A percentile compares a stretch with the other conserved stretches of the same genome.
These are phyloP conservation scores for Caenorhabditis auriculariae DNA, from an alignment of 2,888 invertebrate genomes.

Conservation along the genomic window DNA sequence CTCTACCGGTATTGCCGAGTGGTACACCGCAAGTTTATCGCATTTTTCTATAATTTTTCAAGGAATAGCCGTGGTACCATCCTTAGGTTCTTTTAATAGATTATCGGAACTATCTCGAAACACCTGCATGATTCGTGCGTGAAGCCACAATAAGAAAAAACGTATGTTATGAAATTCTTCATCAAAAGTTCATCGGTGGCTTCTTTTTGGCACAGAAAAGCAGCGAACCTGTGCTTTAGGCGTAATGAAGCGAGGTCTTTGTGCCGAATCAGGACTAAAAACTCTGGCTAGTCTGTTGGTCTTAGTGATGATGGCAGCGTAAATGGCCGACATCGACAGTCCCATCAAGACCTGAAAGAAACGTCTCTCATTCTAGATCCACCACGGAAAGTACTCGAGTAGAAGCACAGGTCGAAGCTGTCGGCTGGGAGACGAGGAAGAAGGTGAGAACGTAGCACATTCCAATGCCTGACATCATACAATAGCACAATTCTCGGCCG, in stretches of 20 bases:
- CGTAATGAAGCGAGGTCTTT: constrained; percentile 76
- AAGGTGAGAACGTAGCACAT: constrained; percentile 76
- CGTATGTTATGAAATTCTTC: too few species aligned
- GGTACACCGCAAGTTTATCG: too few species aligned
- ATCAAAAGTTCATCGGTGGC: too few species aligned
- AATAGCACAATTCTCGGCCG: constrained; percentile 78
- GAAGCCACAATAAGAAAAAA: too few species aligned
- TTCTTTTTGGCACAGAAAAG: too few species aligned
- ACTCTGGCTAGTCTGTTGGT: constrained; percentile 77
- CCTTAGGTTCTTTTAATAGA: too few species aligned
- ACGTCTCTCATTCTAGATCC: not conserved
- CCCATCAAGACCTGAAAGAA: constrained; percentile 65
- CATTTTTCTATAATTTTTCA: too few species aligned
- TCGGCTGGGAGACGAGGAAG: constrained; percentile 74
- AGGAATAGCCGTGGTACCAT: too few species aligned
- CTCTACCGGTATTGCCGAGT: too few species aligned
- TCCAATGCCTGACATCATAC: constrained; percentile 73
- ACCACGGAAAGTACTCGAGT: constrained; percentile 64
- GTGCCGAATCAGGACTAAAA: constrained; percentile 74
- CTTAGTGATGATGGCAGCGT: constrained; percentile 77
- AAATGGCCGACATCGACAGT: constrained; percentile 75
- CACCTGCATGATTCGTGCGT: too few species aligned
- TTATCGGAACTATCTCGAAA: too few species aligned
- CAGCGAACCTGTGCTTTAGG: constrained; percentile 74
- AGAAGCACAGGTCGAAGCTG: constrained; percentile 71